Percentiles rank a stretch among this genome's conserved stretches.
Evolutionary conservation across 2,113 vertebrate genomes (phyloP).

Genomic region (Panthera leo): DNA sequence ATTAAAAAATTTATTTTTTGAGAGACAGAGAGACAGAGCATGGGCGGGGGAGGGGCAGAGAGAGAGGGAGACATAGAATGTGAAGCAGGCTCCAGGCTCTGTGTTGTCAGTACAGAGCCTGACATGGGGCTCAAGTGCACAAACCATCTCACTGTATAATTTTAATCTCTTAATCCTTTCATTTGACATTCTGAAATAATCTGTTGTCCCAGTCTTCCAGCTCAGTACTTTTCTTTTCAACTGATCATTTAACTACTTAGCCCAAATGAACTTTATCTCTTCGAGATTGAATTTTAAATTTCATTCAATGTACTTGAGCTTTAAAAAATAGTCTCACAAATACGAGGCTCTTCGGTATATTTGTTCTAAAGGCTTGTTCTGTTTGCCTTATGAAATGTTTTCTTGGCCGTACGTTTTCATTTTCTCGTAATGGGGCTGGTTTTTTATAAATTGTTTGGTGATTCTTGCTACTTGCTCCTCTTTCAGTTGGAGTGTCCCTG

Average conservation of each 20-base stretch:
- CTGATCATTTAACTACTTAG: not conserved
- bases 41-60: no score
- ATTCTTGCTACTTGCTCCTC: not conserved
- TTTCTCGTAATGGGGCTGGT: not conserved
- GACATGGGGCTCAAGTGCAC: no score
- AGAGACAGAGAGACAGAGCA: no score
- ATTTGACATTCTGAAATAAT: not conserved
- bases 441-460: not conserved
- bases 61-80: no score
- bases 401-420: not conserved
- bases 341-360: not conserved
- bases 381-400: not conserved
- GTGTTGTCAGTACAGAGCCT: no score
- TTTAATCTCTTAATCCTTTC: slow-evolving; percentile 15
- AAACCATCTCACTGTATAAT: not conserved
- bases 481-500: not conserved
- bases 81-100: no score
- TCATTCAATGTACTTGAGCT: slow-evolving; percentile 18
- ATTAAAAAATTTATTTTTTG: no score
- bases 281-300: not conserved
- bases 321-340: not conserved
- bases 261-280: not conserved
- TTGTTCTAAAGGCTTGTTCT: not conserved
- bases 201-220: not conserved
- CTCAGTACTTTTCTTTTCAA: not conserved